Evolutionary conservation across 2,797 vertebrate species (phyloP).

Genomic region (Choloepus didactylus): DNA sequence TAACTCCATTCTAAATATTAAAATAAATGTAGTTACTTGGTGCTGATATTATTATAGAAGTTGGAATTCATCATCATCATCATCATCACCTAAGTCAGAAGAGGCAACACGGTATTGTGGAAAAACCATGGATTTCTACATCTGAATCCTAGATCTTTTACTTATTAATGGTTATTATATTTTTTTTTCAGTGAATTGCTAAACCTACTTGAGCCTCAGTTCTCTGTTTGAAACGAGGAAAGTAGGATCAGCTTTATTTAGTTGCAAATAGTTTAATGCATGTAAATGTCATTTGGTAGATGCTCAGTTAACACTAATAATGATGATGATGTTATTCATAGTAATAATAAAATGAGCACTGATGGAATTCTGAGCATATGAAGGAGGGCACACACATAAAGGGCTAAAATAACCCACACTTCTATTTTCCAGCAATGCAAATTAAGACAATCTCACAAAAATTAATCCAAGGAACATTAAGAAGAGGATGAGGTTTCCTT

Average conservation of each 20-base stretch:
- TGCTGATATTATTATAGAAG: neutral
- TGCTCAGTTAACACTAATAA: neutral
- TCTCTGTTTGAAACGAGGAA: neutral
- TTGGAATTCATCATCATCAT: neutral
- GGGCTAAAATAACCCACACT: neutral
- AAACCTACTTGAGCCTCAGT: neutral
- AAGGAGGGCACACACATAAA: neutral
- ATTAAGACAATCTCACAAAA: slow-evolving; percentile 39
- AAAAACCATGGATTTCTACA: neutral
- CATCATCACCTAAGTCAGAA: neutral
- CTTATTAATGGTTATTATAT: neutral
- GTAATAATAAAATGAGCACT: neutral
- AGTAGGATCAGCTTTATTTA: neutral
- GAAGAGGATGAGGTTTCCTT: slow-evolving; percentile 23
- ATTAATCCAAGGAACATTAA: slow-evolving; percentile 30
- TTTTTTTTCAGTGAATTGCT: neutral
- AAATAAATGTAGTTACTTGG: neutral
- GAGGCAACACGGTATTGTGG: neutral
- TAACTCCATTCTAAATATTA: neutral
- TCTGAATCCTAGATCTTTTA: neutral
- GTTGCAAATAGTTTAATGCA: neutral
- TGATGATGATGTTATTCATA: neutral
- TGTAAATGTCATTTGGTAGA: neutral
- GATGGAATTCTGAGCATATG: neutral
- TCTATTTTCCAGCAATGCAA: slow-evolving; percentile 49